These are phyloP conservation scores for Aphaenogaster floridana DNA, from an alignment of 1,140 invertebrate genomes.

Conservation along the genomic window DNA sequence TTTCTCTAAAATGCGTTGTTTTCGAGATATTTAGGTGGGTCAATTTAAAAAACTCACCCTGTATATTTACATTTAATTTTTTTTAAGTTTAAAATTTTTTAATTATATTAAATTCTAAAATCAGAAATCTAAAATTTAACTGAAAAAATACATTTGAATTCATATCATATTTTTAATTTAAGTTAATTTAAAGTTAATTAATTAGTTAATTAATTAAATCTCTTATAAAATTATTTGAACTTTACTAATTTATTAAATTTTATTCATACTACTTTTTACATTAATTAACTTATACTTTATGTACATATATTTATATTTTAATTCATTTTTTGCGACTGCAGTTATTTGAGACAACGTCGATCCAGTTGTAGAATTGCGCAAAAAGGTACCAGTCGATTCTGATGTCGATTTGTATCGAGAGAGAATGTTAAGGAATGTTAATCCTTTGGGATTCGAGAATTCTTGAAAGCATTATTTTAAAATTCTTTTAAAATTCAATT, in stretches of 20 bases:
- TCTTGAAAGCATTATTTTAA: neutral
- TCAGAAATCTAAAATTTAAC: neutral
- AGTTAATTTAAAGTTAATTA: neutral
- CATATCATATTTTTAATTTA: neutral
- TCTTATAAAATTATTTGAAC: neutral
- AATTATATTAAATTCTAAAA: neutral
- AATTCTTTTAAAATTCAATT: neutral
- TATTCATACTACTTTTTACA: constrained; percentile 11
- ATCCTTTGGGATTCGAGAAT: neutral
- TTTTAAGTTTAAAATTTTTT: neutral
- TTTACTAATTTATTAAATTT: neutral
- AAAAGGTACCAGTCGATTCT: constrained; percentile 7
- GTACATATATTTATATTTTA: neutral
- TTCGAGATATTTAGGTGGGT: no score
- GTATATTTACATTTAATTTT: no score
- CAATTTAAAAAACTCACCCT: no score
- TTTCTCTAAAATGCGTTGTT: no score
- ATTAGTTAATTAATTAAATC: neutral
- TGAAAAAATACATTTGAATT: neutral
- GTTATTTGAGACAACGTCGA: neutral
- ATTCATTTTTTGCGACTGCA: neutral
- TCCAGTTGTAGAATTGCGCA: neutral
- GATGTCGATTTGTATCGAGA: neutral
- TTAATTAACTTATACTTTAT: neutral
- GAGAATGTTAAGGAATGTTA: neutral